Base-by-base conservation (phyloP, 2,888 invertebrate species). In the Cephus runcator region DNA sequence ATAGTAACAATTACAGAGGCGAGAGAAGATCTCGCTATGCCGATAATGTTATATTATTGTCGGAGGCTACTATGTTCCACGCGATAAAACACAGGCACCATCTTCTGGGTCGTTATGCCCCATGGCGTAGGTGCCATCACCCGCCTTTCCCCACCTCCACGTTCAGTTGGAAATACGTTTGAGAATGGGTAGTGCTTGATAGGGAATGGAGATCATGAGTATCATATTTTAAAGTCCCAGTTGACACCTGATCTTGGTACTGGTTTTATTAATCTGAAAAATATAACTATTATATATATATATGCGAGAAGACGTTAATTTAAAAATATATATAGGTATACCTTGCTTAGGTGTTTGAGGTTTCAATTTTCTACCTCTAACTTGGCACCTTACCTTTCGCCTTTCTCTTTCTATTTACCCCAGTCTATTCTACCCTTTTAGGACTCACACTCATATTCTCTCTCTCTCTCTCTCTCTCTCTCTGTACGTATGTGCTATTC, bases 1-100 rank as follows among this genome's bases (percentile, higher is more conserved):
- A 83, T 83, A 85, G 85, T 84, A 85, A 86, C 86, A 86, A 86
- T 85, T 86, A 85, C 82, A 77, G 76, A 80, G 78, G 69, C 71
- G 79, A 76, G 80, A 80, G 79, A 80, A 81, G 82, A 83, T 84
- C 82, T 84, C 81, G 83, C 82, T 80, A 80, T 81, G 82, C 81
- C 80, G 82, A 83, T 83, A 83, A 81, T 82, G 81, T 83, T 82
- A 82, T 82, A 80, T 83, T 79, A 79, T 82, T 30, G 74, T 74
- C 36, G n/a, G 56, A 56, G 34, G 23, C 74, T 34, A 74, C 34
- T 34, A 40, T 74, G 74, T 74, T 35, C 74, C 33, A 31, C 74
- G 81, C 81, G 74, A 82, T 81, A 82, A 82, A 81, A 79, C 79
- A 80, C 77, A 56, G 23, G 23, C 56, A 56, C 56, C 56, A 23